Evolutionary conservation across 2,888 invertebrate species (phyloP), one percentile per base, ranked within the genome.

Genomic region (Napeogenes inachia): DNA sequence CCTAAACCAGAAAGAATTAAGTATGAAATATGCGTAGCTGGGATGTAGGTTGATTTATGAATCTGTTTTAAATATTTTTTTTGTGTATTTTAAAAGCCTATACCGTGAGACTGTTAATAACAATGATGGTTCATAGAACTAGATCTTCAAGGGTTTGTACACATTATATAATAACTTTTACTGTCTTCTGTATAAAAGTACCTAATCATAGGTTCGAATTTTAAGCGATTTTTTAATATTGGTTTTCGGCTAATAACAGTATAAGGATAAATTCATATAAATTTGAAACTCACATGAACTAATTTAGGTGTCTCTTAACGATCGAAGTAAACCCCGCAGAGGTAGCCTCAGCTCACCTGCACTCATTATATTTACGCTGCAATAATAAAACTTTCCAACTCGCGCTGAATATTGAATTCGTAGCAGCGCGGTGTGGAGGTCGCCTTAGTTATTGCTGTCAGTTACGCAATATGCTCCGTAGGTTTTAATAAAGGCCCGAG

Each of bases 291-390:
- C 71, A 76, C 73, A 73, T 79, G 80, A 84, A 84, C 82, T 78
- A 82, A 85, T 85, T 82, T 77, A 73, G 74, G 71, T 81, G 78
- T 84, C 82, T 84, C 72, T 72, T 63, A 83, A 81, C 78, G 79
- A 77, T 76, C 70, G 75, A 69, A 75, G 80, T 85, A 86, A 89
- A 87, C 85, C 84, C 81, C 67, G 73, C 83, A 86, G 88, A 86
- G 8, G 12, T 86, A 79, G 78, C 83, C 83, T 81, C 78, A 82
- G 78, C 83, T 88, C 85, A 89, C 89, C 89, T 89, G 87, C 85
- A 85, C 87, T 89, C 88, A 86, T 89, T 89, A 89, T 89, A 87
- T 89, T 87, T 89, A 89, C 82, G 85, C 88, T 84, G 87, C 84
- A 87, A 89, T 89, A 89, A 89, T 87, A 88, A 90, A 90, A 89